These are phyloP conservation scores for Hirtodrosophila histrioides DNA, from an alignment of 2,888 invertebrate genomes.

Conservation along the genomic window DNA sequence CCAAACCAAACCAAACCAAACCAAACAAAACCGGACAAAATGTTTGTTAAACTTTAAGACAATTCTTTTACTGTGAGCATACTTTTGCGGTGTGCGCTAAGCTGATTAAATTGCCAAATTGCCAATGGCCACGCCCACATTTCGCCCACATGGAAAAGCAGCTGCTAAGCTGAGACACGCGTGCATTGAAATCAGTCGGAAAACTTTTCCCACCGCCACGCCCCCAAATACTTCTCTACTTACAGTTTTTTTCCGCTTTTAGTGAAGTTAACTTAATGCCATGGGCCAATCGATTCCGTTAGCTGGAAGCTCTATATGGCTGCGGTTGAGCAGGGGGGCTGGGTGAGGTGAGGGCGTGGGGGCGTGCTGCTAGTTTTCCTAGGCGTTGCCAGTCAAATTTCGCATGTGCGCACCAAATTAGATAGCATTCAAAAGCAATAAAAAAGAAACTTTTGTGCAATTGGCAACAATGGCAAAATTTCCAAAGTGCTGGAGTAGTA, in stretches of 20 bases:
- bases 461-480: constrained; percentile 30
- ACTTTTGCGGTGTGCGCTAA: constrained; percentile 45
- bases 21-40: constrained; percentile 27
- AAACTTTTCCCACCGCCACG: constrained; percentile 57
- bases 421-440: constrained; percentile 69
- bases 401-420: constrained; percentile 71
- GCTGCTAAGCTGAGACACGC: constrained; percentile 64
- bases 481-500: constrained; percentile 1
- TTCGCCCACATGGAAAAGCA: constrained; percentile 41
- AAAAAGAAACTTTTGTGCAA: constrained; percentile 60
- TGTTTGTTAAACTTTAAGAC: constrained; percentile 51
- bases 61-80: constrained; percentile 26
- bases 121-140: constrained; percentile 51
- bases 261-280: constrained; percentile 43
- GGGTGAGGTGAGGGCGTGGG: background rate
- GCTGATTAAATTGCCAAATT: constrained; percentile 70
- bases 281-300: constrained; percentile 52
- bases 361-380: constrained; percentile 13
- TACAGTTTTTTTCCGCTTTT: constrained; percentile 35
- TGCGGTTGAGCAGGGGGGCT: background rate
- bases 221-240: constrained; percentile 28
- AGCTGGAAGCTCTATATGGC: constrained; percentile 23
- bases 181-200: constrained; percentile 50
- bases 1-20: constrained; percentile 7
- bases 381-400: constrained; percentile 71